Evolutionary conservation across 1,140 invertebrate genomes (phyloP).

Genomic region (Conus ventricosus): DNA sequence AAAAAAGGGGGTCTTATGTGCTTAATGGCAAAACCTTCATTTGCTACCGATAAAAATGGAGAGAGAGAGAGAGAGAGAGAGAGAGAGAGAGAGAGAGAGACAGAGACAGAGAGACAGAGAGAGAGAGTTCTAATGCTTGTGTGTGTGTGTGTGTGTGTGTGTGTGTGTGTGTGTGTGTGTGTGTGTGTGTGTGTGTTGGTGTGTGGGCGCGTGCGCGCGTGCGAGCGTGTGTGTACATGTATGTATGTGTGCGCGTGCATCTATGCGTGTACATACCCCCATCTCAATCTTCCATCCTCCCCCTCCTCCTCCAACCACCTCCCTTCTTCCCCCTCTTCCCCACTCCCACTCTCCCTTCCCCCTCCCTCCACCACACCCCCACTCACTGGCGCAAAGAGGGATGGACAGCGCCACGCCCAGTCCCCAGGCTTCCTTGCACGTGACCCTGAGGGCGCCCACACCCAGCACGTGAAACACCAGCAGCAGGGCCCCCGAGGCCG

Average conservation of each 20-base stretch:
- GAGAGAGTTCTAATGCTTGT: too few species aligned
- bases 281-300: too few species aligned
- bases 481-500: slow-evolving; percentile 21
- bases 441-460: slow-evolving; percentile 92
- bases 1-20: too few species aligned
- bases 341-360: background rate
- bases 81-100: too few species aligned
- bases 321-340: too few species aligned
- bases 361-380: background rate
- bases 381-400: slow-evolving; percentile 91
- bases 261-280: background rate
- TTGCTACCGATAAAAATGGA: too few species aligned
- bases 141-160: too few species aligned
- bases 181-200: background rate
- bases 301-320: too few species aligned
- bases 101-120: too few species aligned
- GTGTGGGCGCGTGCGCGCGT: background rate
- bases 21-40: too few species aligned
- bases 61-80: too few species aligned
- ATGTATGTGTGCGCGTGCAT: background rate
- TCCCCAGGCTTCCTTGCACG: slow-evolving; percentile 94
- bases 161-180: background rate
- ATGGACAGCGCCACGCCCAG: slow-evolving; percentile 92
- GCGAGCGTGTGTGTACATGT: background rate
- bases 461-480: slow-evolving; percentile 89